Base-by-base conservation (phyloP, 2,888 invertebrate genomes). In the Chalcis sispes region DNA sequence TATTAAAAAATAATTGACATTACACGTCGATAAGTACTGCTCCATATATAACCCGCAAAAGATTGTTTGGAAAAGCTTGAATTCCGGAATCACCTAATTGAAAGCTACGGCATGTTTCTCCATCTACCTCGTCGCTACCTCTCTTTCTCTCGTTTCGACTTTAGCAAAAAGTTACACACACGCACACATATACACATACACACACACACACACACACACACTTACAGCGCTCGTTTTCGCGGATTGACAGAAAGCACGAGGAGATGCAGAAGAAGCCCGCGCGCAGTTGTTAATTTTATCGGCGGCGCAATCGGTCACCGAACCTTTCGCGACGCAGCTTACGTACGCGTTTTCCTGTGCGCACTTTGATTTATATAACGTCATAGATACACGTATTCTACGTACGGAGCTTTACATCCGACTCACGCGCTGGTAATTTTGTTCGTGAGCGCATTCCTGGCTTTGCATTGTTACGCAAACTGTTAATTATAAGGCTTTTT, bases 221-320 rank as follows among this genome's bases (percentile, higher is more conserved):
- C 4, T 58, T 58, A 42, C 7, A 32, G 20, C 50, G 50, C 23
- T 29, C 8, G 7, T 27, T 50, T 10, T 18, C 54, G 18, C 27
- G 27, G 66, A 75, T 75, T 70, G 70, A 75, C 70, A 56, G 65
- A 75, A 70, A 50, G 27, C 66, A 59, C 65, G 13, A 29, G 56
- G 29, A 4, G 61, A 18, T 18, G 32, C 13, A 13, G 46, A 27
- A 18, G 40, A 29, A 10, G 25, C 62, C 29, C 65, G 27, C 15
- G 27, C 15, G 36, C 42, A 58, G 69, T 77, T 64, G 77, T 77
- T 77, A 77, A 77, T 72, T 72, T 77, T 77, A 72, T 72, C 72
- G 10, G 59, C 64, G 29, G 66, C 52, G 67, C 67, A 72, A 76
- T 76, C 76, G 64, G 62, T 72, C 72, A 61, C 48, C 48, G 52